These are phyloP conservation scores for Aleiodes alternator DNA, from an alignment of 2,888 invertebrate species.

Conservation along the genomic window DNA sequence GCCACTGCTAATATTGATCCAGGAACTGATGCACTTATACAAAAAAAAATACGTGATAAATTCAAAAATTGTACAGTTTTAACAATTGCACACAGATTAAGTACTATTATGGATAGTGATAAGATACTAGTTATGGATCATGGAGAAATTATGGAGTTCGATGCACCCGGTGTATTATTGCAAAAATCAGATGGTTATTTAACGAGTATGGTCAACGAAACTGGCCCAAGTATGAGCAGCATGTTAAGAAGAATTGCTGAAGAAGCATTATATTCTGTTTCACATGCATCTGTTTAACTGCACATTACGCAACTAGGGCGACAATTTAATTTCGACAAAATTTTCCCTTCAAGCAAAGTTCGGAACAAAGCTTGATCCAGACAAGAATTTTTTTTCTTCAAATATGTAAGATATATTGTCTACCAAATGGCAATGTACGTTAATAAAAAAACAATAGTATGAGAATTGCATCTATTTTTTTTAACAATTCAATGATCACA, in stretches of 20 bases:
- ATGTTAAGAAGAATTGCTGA: conserved; percentile 76
- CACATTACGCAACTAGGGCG: too few relatives aligned
- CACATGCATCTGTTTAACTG: neutral
- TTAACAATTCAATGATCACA: too few relatives aligned
- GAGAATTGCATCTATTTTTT: too few relatives aligned
- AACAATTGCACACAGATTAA: conserved; percentile 93
- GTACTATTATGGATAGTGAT: conserved; percentile 96
- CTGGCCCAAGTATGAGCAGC: conserved; percentile 79
- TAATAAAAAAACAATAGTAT: too few relatives aligned
- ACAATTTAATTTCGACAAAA: too few relatives aligned
- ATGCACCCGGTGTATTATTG: conserved; percentile 82
- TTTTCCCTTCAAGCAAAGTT: too few relatives aligned
- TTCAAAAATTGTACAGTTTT: conserved; percentile 91
- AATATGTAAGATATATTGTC: too few relatives aligned
- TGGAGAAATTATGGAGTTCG: conserved; percentile 85
- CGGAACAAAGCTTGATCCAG: too few relatives aligned
- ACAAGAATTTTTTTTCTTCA: too few relatives aligned
- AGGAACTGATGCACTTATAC: conserved; percentile 88
- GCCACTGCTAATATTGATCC: conserved; percentile 95
- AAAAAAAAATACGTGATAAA: conserved; percentile 87
- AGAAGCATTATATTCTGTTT: conserved; percentile 58
- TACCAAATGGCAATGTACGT: too few relatives aligned
- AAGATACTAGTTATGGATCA: conserved; percentile 90
- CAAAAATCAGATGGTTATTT: conserved; percentile 80
- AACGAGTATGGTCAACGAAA: conserved; percentile 83